Percentiles rank a stretch among this genome's conserved stretches.
phyloP scores from a whole-genome alignment of 1,140 invertebrate species.

The Sitodiplosis mosellana region DNA sequence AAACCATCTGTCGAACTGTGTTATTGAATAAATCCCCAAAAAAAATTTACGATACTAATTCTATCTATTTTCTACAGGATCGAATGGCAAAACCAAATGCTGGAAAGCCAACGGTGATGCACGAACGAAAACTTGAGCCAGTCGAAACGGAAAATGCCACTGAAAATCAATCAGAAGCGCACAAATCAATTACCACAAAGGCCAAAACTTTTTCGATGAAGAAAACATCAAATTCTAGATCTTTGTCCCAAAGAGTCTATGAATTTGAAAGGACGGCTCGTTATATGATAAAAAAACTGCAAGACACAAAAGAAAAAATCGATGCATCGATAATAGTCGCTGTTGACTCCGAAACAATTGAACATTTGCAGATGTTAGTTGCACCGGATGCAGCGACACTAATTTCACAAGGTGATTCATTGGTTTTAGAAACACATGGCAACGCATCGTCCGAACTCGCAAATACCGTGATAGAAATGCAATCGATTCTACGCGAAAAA shows the following conservation, averaged over 20 bases:
- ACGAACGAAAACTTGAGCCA: no score
- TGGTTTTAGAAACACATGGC: slow-evolving; percentile 43
- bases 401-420: slow-evolving; percentile 57
- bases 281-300: slow-evolving; percentile 44
- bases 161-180: no score
- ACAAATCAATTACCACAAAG: not conserved
- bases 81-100: slow-evolving; percentile 20
- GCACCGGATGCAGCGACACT: slow-evolving; percentile 61
- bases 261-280: slow-evolving; percentile 37
- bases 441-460: slow-evolving; percentile 18
- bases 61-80: slow-evolving; percentile 11
- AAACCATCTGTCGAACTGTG: no score
- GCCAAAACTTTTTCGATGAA: slow-evolving; percentile 8
- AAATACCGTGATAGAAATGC: slow-evolving; percentile 17
- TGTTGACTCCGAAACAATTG: slow-evolving; percentile 24
- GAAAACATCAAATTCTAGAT: slow-evolving; percentile 13
- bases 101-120: slow-evolving; percentile 14
- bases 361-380: slow-evolving; percentile 25
- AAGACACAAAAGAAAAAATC: slow-evolving; percentile 44
- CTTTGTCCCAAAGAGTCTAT: slow-evolving; percentile 17
- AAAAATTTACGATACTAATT: no score
- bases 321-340: slow-evolving; percentile 38
- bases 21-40: no score
- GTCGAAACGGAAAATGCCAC: no score
- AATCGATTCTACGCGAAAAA: slow-evolving; percentile 21